Evolutionary conservation across 2,113 vertebrate species (phyloP), one percentile per base, ranked within the genome.

Genomic region (Coryphaenoides rupestris): DNA sequence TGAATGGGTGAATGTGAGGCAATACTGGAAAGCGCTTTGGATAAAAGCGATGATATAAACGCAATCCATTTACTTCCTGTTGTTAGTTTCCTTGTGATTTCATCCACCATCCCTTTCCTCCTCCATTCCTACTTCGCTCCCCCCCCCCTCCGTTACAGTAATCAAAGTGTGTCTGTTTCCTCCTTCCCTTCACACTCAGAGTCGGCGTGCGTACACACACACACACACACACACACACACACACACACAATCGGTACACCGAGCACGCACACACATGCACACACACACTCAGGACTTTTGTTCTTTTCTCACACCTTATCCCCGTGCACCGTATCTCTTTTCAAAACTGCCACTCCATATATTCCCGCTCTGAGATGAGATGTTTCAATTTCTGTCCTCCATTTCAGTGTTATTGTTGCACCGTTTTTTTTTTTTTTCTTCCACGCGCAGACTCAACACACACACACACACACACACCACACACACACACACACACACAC

Each of bases 1-100:
- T n/a, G n/a, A n/a, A n/a, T n/a, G n/a, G n/a, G n/a, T n/a, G n/a
- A n/a, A n/a, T n/a, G n/a, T n/a, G n/a, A n/a, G n/a, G n/a, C n/a
- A n/a, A n/a, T n/a, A n/a, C n/a, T n/a, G n/a, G n/a, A n/a, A n/a
- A n/a, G n/a, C n/a, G n/a, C n/a, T n/a, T n/a, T n/a, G n/a, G n/a
- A n/a, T n/a, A n/a, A n/a, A n/a, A n/a, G n/a, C n/a, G n/a, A n/a
- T n/a, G n/a, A n/a, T n/a, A n/a, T n/a, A n/a, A n/a, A n/a, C n/a
- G n/a, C n/a, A n/a, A n/a, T n/a, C n/a, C n/a, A n/a, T n/a, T n/a
- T 56, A 3, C 19, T 47, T 10, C 23, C 1, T 2, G 19, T 16
- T 4, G 63, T 77, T 80, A 55, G 60, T 73, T 70, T 62, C 46
- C 66, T 62, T 2, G 19, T 70, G 55, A 81, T 72, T 71, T 72